Evolutionary conservation across 2,888 invertebrate species (phyloP), one percentile per base, ranked within the genome.

Genomic region (Oxycera nigricornis): DNA sequence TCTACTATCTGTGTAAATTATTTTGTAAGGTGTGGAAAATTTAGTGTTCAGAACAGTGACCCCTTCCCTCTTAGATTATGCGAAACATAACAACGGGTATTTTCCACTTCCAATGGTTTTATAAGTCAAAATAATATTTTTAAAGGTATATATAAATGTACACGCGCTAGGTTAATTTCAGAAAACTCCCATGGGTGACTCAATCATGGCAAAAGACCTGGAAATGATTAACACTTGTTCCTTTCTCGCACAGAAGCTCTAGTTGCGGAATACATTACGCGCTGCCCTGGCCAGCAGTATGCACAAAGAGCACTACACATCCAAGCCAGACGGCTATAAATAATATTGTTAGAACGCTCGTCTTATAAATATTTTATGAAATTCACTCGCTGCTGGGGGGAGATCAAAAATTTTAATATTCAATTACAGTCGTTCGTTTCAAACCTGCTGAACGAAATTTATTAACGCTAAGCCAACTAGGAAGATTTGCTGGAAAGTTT

Each of bases 351-450:
- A 68, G 52, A 30, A 52, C 30, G 30, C 52, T 68, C 68, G 65
- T 17, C 68, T 68, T 68, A 68, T 68, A 68, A 68, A 68, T 68
- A 68, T 68, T 68, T 46, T 68, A 68, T 68, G 68, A 52, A 68
- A 20, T 52, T 4, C 50, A n/a, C 52, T 46, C 3, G 17, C 30
- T 28, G 28, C 65, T n/a, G 4, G 17, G 68, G 30, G 30, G 30
- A 46, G 50, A 68, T 50, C 68, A 28, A 28, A 50, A 50, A 68
- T 68, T 68, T 68, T 68, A 68, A 68, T 68, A 68, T 68, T 68
- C 68, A 50, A 46, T 46, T 68, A 68, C 20, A 30, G 30, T 9
- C 68, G 50, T 68, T 68, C 30, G 30, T 68, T 52, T 50, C 68
- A 30, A 52, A 50, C 24, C 52, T 1, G n/a, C 28, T 28, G 17